Conservation (phyloP, 2,113 vertebrate species). For the Xiphias gladius region DNA sequence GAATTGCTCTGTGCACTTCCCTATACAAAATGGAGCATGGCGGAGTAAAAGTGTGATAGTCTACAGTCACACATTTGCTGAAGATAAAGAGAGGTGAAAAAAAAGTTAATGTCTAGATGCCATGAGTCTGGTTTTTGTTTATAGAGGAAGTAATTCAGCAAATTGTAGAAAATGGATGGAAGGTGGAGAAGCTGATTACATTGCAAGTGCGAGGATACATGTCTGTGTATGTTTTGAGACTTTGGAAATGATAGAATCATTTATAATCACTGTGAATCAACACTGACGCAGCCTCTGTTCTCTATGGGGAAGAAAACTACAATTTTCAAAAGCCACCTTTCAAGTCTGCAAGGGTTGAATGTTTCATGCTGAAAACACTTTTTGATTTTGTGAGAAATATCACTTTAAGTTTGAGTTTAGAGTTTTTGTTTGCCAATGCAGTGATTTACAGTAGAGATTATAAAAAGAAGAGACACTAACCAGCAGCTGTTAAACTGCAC, state of each 20-base stretch:
- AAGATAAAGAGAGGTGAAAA: not conserved
- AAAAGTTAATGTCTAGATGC: not conserved
- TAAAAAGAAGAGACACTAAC: not conserved
- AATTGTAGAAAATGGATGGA: not conserved
- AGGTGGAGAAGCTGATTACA: not conserved
- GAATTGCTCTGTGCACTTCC: not conserved
- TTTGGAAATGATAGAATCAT: constrained; percentile 13
- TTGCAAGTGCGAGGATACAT: not conserved
- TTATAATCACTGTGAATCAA: not conserved
- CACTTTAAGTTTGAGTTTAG: constrained; percentile 15
- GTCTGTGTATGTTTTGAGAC: not conserved
- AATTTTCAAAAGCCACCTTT: not conserved
- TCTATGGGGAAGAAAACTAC: constrained; percentile 1
- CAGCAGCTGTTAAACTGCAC: constrained; percentile 5
- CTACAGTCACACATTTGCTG: not conserved
- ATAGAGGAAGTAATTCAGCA: not conserved
- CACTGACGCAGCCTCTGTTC: not conserved
- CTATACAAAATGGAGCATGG: not conserved
- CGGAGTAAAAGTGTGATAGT: not conserved
- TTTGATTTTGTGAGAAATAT: constrained; percentile 11
- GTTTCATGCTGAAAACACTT: not conserved
- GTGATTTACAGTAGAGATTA: not conserved
- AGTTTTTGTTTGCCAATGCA: constrained; percentile 9
- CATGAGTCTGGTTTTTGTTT: not conserved
- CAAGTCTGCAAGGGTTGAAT: not conserved